phyloP scores from a whole-genome alignment of 2,797 vertebrate genomes.

The Sebastes itinus region DNA sequence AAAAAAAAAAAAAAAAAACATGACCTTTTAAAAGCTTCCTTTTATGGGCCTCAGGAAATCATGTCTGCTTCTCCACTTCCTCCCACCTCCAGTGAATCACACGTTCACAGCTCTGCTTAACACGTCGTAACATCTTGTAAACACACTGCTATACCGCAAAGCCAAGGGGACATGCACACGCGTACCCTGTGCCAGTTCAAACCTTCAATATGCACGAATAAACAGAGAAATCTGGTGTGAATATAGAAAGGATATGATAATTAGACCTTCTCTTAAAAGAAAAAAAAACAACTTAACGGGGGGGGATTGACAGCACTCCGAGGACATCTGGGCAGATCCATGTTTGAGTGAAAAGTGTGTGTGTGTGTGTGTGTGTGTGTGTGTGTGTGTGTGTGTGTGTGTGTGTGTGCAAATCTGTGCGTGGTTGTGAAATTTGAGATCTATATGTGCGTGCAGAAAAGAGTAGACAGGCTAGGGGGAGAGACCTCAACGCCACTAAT shows the following conservation, averaged over 20 bases:
- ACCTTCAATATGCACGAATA: constrained; percentile 58
- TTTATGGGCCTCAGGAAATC: constrained; percentile 57
- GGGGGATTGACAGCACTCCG: neutral
- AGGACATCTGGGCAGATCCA: constrained; percentile 24
- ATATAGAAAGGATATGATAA: constrained; percentile 34
- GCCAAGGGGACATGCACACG: constrained; percentile 57
- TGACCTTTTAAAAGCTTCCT: constrained; percentile 52
- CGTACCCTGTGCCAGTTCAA: constrained; percentile 53
- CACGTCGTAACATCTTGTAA: constrained; percentile 70
- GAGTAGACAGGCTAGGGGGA: constrained; percentile 7
- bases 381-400: constrained; percentile 4
- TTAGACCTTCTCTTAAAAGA: constrained; percentile 9
- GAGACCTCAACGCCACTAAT: constrained; percentile 31
- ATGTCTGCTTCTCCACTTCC: constrained; percentile 56
- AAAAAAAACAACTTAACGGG: neutral
- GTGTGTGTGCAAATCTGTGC: constrained; percentile 9
- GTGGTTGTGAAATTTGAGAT: constrained; percentile 39
- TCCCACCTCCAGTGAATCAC: constrained; percentile 72
- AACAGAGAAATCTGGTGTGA: constrained; percentile 48
- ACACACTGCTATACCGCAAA: constrained; percentile 67
- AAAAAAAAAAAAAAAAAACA: neutral
- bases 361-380: neutral
- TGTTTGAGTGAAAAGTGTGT: constrained; percentile 7
- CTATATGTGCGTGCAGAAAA: constrained; percentile 35
- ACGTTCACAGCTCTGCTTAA: constrained; percentile 75